Evolutionary conservation across 2,797 vertebrate genomes (phyloP).

Genomic region (Argya squamiceps): DNA sequence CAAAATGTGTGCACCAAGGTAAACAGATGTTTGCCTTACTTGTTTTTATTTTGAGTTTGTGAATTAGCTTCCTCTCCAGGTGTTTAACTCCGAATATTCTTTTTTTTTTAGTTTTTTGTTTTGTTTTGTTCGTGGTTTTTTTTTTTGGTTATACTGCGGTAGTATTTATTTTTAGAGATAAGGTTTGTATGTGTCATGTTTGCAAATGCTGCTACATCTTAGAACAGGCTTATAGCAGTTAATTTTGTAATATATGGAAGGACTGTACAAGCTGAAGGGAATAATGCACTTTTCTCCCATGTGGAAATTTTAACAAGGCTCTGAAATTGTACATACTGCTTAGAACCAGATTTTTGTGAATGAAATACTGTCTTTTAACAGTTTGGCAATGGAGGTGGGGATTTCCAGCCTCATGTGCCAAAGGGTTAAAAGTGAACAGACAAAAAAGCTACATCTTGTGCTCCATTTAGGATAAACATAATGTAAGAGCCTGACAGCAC

Average conservation of each 20-base stretch:
- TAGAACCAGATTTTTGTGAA: slow-evolving; percentile 67
- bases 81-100: slow-evolving; percentile 67
- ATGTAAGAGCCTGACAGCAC: not conserved
- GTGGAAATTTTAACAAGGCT: slow-evolving; percentile 68
- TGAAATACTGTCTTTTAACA: slow-evolving; percentile 57
- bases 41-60: slow-evolving; percentile 75
- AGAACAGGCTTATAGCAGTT: slow-evolving; percentile 73
- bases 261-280: slow-evolving; percentile 75
- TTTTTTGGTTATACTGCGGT: slow-evolving; percentile 70
- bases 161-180: slow-evolving; percentile 85
- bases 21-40: slow-evolving; percentile 80
- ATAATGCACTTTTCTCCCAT: slow-evolving; percentile 77
- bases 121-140: slow-evolving; percentile 25
- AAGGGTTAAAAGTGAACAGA: slow-evolving; percentile 44
- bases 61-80: slow-evolving; percentile 73
- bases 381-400: slow-evolving; percentile 58
- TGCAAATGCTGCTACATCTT: slow-evolving; percentile 77
- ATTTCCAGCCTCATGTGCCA: slow-evolving; percentile 47
- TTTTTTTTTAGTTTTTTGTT: slow-evolving; percentile 22
- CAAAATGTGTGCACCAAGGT: slow-evolving; percentile 77
- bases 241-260: slow-evolving; percentile 75
- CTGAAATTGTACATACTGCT: slow-evolving; percentile 68
- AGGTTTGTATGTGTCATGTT: slow-evolving; percentile 77
- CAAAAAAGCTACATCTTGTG: slow-evolving; percentile 11
- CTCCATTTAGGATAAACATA: slow-evolving; percentile 27